Conservation (phyloP, 2,113 vertebrate genomes). For the Rhinolophus ferrumequinum region DNA sequence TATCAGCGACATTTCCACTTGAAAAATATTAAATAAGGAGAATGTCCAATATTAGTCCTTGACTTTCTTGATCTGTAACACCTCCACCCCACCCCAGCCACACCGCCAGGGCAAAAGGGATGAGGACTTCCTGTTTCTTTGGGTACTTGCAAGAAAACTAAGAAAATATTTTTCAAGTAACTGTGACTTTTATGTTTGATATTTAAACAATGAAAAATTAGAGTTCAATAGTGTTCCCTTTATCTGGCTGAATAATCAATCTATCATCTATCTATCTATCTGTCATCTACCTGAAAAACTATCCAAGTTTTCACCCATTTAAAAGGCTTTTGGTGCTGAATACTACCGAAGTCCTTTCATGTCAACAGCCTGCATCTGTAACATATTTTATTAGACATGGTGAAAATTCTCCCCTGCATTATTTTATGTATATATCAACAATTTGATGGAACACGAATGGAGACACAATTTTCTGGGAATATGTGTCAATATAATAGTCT, state of each 20-base stretch:
- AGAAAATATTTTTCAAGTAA: not conserved
- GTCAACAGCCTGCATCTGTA: not conserved
- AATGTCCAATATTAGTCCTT: not conserved
- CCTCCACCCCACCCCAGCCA: too few relatives aligned
- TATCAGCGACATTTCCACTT: not conserved
- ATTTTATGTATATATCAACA: not conserved
- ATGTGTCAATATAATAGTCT: conserved; percentile 9
- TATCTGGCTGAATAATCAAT: not conserved
- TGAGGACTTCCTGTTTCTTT: not conserved
- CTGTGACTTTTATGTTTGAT: conserved; percentile 22
- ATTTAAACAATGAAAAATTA: not conserved
- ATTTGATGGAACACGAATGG: not conserved
- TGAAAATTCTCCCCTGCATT: not conserved
- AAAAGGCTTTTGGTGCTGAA: not conserved
- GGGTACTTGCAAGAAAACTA: not conserved
- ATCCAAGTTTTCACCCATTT: not conserved
- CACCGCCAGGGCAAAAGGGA: not conserved
- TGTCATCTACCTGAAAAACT: not conserved
- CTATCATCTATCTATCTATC: not conserved
- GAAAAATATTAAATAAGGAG: conserved; percentile 7
- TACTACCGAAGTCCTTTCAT: not conserved
- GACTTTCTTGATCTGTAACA: not conserved
- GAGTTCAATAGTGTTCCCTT: not conserved
- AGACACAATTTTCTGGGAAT: not conserved
- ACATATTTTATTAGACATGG: not conserved